phyloP scores from a whole-genome alignment of 1,140 invertebrate genomes.

The Drosophila willistoni region DNA sequence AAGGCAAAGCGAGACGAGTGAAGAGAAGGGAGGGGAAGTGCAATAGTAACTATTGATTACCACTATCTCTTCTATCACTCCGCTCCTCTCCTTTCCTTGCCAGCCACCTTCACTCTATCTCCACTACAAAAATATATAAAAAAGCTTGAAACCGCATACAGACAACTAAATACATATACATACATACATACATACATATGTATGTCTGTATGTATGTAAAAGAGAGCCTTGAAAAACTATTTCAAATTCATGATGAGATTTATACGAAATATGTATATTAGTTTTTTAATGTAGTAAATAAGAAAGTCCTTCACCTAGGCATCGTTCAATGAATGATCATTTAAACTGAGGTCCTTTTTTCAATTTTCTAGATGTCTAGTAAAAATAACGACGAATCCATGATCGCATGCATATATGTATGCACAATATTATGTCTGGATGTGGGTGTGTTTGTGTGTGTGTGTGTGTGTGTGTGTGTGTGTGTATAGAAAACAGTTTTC shows the following conservation, averaged over 20 bases:
- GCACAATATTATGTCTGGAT: no score
- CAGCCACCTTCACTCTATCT: not conserved
- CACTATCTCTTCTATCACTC: not conserved
- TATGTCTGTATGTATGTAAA: not conserved
- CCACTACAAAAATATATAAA: not conserved
- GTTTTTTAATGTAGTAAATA: not conserved
- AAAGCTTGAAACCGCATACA: not conserved
- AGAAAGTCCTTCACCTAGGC: not conserved
- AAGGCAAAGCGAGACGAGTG: not conserved
- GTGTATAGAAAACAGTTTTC: not conserved
- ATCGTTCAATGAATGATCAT: not conserved
- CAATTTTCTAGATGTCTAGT: not conserved
- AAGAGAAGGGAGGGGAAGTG: not conserved
- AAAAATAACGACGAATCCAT: not conserved
- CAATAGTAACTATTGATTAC: constrained; percentile 9
- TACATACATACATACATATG: not conserved
- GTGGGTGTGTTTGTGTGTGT: not conserved
- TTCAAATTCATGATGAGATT: not conserved
- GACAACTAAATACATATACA: not conserved
- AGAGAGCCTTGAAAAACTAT: constrained; percentile 9
- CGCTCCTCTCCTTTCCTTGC: not conserved
- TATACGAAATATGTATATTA: not conserved
- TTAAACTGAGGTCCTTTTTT: not conserved
- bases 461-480: not conserved
- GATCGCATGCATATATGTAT: not conserved